Evolutionary conservation across 1,140 invertebrate species (phyloP).

Genomic region (Drosophila busckii): DNA sequence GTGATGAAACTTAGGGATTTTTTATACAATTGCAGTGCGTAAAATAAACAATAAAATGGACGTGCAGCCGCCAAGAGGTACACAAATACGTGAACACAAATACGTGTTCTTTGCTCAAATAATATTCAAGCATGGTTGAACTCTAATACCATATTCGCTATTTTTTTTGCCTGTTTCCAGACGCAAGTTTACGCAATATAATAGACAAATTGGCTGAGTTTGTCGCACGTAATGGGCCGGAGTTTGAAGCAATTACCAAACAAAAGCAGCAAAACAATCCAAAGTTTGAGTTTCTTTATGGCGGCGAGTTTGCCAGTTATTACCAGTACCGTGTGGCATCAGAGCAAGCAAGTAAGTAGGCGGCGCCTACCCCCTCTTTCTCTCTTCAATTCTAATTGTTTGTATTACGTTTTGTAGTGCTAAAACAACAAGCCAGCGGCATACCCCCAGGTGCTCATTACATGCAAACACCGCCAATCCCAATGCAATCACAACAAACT

Average conservation of each 20-base stretch:
- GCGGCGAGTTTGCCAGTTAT: slow-evolving; percentile 96
- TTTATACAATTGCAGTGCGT: slow-evolving; percentile 35
- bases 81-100: too few relatives aligned
- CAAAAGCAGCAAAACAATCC: slow-evolving; percentile 98
- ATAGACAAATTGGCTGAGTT: slow-evolving; percentile 99
- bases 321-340: slow-evolving; percentile 93
- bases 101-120: not conserved
- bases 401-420: slow-evolving; percentile 55
- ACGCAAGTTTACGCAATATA: slow-evolving; percentile 85
- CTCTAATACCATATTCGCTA: slow-evolving; percentile 20
- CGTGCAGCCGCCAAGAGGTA: slow-evolving; percentile 58
- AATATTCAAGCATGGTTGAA: not conserved
- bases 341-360: slow-evolving; percentile 67
- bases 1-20: too few relatives aligned
- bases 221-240: slow-evolving; percentile 98
- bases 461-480: slow-evolving; percentile 54
- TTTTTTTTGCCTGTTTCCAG: slow-evolving; percentile 32
- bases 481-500: slow-evolving; percentile 53
- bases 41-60: slow-evolving; percentile 44
- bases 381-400: not conserved
- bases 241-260: slow-evolving; percentile 99
- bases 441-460: slow-evolving; percentile 23
- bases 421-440: slow-evolving; percentile 79
- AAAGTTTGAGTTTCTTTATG: slow-evolving; percentile 97
- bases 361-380: too few relatives aligned